phyloP scores from a whole-genome alignment of 2,797 vertebrate genomes.

The Spheniscus humboldti region DNA sequence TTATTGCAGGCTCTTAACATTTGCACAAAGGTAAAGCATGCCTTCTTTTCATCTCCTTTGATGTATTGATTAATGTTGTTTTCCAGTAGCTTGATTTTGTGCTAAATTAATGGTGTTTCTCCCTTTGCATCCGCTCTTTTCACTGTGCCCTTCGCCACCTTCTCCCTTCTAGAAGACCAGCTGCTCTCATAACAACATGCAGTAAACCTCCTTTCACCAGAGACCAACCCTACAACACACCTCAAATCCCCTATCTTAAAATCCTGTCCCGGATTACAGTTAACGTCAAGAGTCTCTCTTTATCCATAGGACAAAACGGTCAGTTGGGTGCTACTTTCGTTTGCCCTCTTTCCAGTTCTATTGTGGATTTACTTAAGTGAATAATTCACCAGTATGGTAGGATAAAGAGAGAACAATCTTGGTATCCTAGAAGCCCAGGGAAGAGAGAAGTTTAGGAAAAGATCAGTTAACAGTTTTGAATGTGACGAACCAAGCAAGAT shows the following conservation, averaged over 20 bases:
- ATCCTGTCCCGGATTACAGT: neutral
- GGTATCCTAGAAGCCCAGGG: neutral
- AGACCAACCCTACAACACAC: neutral
- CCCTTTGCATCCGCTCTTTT: neutral
- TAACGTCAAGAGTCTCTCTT: neutral
- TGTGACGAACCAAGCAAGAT: neutral
- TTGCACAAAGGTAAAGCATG: slow-evolving; percentile 8
- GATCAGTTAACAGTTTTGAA: neutral
- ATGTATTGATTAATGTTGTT: neutral
- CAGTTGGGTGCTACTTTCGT: neutral
- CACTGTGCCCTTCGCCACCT: neutral
- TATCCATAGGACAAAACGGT: neutral
- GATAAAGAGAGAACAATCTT: neutral
- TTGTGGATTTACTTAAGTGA: neutral
- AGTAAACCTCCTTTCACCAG: neutral
- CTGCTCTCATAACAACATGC: neutral
- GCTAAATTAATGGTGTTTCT: neutral
- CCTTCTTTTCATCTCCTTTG: neutral
- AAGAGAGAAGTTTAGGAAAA: neutral
- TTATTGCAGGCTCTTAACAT: slow-evolving; percentile 28
- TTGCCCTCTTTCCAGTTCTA: neutral
- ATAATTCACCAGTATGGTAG: neutral
- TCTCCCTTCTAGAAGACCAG: neutral
- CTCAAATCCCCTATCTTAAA: neutral
- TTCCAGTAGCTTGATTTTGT: neutral